Percentiles rank a stretch among this genome's conserved stretches.
Evolutionary conservation across 2,797 vertebrate species (phyloP).

Genomic region (Poliocrania exsul): DNA sequence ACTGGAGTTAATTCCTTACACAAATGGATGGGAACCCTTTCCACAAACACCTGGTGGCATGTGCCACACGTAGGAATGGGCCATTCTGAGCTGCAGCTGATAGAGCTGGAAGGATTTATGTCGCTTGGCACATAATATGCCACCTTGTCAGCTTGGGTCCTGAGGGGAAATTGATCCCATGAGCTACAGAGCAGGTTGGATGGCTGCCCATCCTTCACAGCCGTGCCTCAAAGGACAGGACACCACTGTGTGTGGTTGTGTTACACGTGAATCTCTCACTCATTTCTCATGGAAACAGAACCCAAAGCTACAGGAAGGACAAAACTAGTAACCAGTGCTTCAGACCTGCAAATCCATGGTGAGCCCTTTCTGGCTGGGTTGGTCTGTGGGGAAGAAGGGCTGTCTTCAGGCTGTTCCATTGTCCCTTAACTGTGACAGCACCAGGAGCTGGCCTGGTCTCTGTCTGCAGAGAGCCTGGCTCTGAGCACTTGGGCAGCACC

Average conservation of each 20-base stretch:
- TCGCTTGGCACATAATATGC: not conserved
- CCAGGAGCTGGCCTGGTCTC: not conserved
- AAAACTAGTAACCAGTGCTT: not conserved
- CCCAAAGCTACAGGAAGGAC: not conserved
- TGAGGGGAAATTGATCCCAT: not conserved
- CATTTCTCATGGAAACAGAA: not conserved
- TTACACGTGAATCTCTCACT: not conserved
- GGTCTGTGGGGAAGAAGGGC: not conserved
- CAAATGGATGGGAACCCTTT: not conserved
- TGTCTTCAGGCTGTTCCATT: not conserved
- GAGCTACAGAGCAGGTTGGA: not conserved
- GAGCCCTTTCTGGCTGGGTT: not conserved
- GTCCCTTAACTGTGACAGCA: not conserved
- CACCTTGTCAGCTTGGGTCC: not conserved
- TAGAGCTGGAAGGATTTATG: not conserved
- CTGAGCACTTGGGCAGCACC: not conserved
- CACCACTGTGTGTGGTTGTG: not conserved
- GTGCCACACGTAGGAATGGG: fast-evolving
- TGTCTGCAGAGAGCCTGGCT: not conserved
- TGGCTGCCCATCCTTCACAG: not conserved
- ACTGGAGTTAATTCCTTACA: not conserved
- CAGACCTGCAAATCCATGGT: not conserved
- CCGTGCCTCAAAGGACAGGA: not conserved
- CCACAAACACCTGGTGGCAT: not conserved
- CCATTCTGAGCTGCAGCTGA: not conserved